These are phyloP conservation scores for Zaprionus taronus DNA, from an alignment of 1,140 invertebrate genomes.

Conservation along the genomic window DNA sequence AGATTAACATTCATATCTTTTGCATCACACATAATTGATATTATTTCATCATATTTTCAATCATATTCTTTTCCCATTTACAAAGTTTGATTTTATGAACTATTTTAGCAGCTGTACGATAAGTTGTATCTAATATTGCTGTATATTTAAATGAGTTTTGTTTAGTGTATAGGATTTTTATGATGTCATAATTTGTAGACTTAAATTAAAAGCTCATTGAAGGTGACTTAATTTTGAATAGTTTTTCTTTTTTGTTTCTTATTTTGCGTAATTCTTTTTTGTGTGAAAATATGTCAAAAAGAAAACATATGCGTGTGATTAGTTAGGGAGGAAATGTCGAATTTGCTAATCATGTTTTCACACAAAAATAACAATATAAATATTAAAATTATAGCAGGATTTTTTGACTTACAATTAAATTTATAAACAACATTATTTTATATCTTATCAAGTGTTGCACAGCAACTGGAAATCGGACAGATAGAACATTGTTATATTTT, in stretches of 20 bases:
- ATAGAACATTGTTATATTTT: conserved; percentile 55
- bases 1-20: not conserved
- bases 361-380: conserved; percentile 58
- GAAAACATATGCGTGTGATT: conserved; percentile 1
- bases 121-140: conserved; percentile 40
- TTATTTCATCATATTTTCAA: not conserved
- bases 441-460: conserved; percentile 65
- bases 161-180: conserved; percentile 41
- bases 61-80: conserved; percentile 24
- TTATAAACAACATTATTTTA: conserved; percentile 70
- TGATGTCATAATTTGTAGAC: conserved; percentile 19
- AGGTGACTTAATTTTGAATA: conserved; percentile 42
- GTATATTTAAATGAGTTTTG: conserved; percentile 49
- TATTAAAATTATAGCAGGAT: conserved; percentile 41
- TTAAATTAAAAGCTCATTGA: conserved; percentile 37
- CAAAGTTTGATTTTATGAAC: conserved; percentile 20
- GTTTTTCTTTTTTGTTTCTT: conserved; percentile 22
- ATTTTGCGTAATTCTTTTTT: conserved; percentile 9
- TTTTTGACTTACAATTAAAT: conserved; percentile 57
- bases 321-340: conserved; percentile 15
- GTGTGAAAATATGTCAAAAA: conserved; percentile 19
- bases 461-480: conserved; percentile 76
- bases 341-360: conserved; percentile 43
- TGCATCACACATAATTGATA: conserved; percentile 9
- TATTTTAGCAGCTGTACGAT: conserved; percentile 29